Conservation (phyloP, 2,797 vertebrate genomes). For the Euphonia xanthogaster region DNA sequence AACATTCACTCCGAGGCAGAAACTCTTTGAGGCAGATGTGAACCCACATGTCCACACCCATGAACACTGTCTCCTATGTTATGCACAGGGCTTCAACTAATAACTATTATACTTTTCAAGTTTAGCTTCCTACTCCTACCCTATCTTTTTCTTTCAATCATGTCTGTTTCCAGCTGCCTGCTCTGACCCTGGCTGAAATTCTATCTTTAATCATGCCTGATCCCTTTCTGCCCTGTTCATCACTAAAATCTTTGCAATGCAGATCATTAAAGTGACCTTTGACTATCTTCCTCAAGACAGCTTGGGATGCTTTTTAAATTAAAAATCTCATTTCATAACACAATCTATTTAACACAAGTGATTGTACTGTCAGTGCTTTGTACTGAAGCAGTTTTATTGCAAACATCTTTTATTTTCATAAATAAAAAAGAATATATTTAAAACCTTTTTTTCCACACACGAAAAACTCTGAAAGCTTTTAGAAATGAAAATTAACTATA, state of each 20-base stretch:
- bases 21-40: not conserved
- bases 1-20: not conserved
- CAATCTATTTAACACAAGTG: not conserved
- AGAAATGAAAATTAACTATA: conserved; percentile 61
- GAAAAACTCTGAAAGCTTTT: conserved; percentile 50
- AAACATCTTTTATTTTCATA: conserved; percentile 48
- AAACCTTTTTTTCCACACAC: conserved; percentile 30
- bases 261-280: not conserved
- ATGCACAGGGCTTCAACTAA: not conserved
- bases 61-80: not conserved
- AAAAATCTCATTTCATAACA: not conserved
- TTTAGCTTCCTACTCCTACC: not conserved
- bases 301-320: not conserved
- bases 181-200: not conserved
- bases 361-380: not conserved
- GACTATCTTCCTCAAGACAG: not conserved
- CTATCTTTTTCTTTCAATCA: not conserved
- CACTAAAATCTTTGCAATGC: not conserved
- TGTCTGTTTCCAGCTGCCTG: not conserved
- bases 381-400: conserved; percentile 62
- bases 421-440: conserved; percentile 68
- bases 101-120: not conserved
- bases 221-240: not conserved
- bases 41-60: not conserved
- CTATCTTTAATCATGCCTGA: not conserved